phyloP scores from a whole-genome alignment of 2,797 vertebrate genomes.

The Tauraco hartlaubi region DNA sequence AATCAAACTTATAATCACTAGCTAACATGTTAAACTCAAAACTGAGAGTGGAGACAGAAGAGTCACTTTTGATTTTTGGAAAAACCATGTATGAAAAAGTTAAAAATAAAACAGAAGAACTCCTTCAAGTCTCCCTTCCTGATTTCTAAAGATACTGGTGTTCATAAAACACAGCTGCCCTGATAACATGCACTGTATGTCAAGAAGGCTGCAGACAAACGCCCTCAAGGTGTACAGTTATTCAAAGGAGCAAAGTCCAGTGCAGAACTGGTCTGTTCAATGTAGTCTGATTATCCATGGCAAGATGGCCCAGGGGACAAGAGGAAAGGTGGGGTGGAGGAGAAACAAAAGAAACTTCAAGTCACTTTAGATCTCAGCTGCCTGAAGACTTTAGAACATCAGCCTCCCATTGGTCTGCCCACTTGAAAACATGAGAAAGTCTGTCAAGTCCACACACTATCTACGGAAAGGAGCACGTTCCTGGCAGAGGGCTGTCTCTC shows the following conservation, averaged over 20 bases:
- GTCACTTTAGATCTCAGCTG: conserved; percentile 85
- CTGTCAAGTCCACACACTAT: conserved; percentile 75
- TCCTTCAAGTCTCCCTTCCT: conserved; percentile 75
- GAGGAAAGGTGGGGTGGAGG: conserved; percentile 18
- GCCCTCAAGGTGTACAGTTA: conserved; percentile 77
- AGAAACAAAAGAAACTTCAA: conserved; percentile 77
- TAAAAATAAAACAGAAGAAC: conserved; percentile 51
- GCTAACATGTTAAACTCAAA: conserved; percentile 27
- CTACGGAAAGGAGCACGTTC: conserved; percentile 71
- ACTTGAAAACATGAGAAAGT: conserved; percentile 76
- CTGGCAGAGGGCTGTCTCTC: conserved; percentile 70
- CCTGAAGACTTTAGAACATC: conserved; percentile 78
- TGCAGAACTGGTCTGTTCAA: conserved; percentile 75
- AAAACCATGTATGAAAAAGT: conserved; percentile 27
- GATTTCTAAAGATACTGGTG: conserved; percentile 67
- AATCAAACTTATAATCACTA: conserved; percentile 13
- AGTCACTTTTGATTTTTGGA: neutral
- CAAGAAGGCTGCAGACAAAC: conserved; percentile 71
- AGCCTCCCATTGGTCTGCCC: conserved; percentile 79
- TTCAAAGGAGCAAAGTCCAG: conserved; percentile 78
- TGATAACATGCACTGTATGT: neutral
- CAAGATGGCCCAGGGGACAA: conserved; percentile 67
- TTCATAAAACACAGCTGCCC: conserved; percentile 74
- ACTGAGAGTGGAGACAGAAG: conserved; percentile 52
- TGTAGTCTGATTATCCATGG: conserved; percentile 72